These are phyloP conservation scores for Ardeotis arabs DNA, from an alignment of 2,113 vertebrate genomes.

Conservation along the genomic window DNA sequence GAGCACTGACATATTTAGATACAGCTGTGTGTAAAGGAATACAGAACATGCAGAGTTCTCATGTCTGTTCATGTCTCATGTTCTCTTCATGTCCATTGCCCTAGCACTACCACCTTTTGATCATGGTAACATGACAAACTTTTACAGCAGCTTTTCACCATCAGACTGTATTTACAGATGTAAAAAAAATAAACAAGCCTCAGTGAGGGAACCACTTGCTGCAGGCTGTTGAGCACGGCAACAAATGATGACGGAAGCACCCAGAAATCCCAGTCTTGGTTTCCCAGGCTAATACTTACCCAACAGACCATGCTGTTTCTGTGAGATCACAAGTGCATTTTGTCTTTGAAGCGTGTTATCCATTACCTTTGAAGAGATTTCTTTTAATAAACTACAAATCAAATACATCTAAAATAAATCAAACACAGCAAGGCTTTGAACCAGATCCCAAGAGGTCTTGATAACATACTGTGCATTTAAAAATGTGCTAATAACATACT, in stretches of 20 bases:
- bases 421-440: slow-evolving; percentile 50
- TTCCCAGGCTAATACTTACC: background rate
- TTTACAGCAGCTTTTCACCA: background rate
- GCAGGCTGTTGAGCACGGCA: background rate
- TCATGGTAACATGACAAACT: background rate
- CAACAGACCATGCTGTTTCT: background rate
- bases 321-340: slow-evolving; percentile 33
- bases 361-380: slow-evolving; percentile 37
- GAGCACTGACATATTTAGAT: background rate
- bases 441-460: background rate
- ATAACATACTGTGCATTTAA: slow-evolving; percentile 3
- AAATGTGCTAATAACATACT: background rate
- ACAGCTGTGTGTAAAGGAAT: background rate
- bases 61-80: background rate
- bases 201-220: background rate
- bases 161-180: background rate
- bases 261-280: background rate
- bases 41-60: background rate
- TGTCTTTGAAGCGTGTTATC: slow-evolving; percentile 37
- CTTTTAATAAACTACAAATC: slow-evolving; percentile 56
- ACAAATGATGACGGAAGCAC: background rate
- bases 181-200: background rate
- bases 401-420: slow-evolving; percentile 57
- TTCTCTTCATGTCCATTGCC: background rate
- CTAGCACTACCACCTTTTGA: background rate